Evolutionary conservation across 2,113 vertebrate genomes (phyloP).

Genomic region (Corythaixoides concolor): DNA sequence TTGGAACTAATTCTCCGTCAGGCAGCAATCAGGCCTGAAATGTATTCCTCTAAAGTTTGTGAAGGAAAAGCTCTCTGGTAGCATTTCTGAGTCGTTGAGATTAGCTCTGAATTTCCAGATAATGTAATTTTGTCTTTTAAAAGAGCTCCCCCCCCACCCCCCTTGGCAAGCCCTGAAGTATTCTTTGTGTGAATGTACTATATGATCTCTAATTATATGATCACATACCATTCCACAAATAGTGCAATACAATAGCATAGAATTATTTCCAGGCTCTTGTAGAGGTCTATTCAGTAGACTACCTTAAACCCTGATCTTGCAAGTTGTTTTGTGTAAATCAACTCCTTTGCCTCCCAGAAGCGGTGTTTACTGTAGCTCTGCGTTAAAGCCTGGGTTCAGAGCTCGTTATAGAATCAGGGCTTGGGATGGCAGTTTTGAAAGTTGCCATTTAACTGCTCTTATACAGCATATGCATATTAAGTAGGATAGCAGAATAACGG

Average conservation of each 20-base stretch:
- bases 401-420: not conserved
- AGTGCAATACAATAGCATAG: constrained; percentile 56
- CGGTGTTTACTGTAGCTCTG: not conserved
- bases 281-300: constrained; percentile 31
- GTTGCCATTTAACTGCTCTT: constrained; percentile 44
- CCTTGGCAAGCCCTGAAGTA: not conserved
- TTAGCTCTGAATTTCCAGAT: constrained; percentile 25
- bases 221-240: constrained; percentile 48
- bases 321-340: constrained; percentile 36
- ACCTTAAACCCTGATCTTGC: constrained; percentile 26
- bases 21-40: not conserved
- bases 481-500: constrained; percentile 32
- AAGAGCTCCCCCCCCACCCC: not conserved
- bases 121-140: not conserved
- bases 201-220: constrained; percentile 63
- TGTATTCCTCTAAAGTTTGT: not conserved
- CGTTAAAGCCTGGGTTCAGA: not conserved
- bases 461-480: constrained; percentile 35
- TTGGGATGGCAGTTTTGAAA: constrained; percentile 35
- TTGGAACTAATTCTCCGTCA: not conserved
- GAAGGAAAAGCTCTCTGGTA: not conserved
- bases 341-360: not conserved
- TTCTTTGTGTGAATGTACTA: constrained; percentile 49
- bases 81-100: not conserved
- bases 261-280: constrained; percentile 56